A percentile compares a stretch with the other conserved stretches of the same genome.
Conservation (phyloP, 2,888 invertebrate species). For the Lithophane ornitopus region DNA sequence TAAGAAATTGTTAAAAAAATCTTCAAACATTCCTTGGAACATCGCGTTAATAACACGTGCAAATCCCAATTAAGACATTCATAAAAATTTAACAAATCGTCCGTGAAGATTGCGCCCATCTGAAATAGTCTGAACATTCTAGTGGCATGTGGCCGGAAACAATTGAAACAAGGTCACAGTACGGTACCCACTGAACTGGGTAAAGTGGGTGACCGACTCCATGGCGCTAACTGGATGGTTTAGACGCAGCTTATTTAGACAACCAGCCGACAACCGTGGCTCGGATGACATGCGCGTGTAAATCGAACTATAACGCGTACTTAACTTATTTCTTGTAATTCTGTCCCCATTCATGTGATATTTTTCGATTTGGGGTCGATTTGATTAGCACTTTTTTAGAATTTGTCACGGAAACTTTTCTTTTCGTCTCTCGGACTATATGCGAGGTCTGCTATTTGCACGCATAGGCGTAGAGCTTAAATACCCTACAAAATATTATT, state of each 20-base stretch:
- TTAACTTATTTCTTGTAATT: slow-evolving; percentile 48
- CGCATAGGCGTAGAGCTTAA: neutral
- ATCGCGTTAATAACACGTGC: slow-evolving; percentile 14
- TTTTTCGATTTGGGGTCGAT: slow-evolving; percentile 1
- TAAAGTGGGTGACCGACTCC: slow-evolving; percentile 80
- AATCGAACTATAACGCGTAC: slow-evolving; percentile 64
- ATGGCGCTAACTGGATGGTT: slow-evolving; percentile 76
- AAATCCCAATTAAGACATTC: slow-evolving; percentile 31
- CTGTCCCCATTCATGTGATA: slow-evolving; percentile 1
- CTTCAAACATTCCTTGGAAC: neutral
- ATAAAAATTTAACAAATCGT: slow-evolving; percentile 43
- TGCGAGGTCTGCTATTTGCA: too few relatives aligned
- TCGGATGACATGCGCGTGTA: slow-evolving; percentile 70
- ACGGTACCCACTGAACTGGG: slow-evolving; percentile 83
- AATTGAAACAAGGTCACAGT: slow-evolving; percentile 64
- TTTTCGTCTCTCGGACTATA: neutral
- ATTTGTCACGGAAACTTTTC: neutral
- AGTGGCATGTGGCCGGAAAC: slow-evolving; percentile 54
- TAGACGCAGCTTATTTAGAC: slow-evolving; percentile 75
- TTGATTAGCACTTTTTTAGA: slow-evolving; percentile 23
- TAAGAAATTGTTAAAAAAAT: neutral
- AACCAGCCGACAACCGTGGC: slow-evolving; percentile 56
- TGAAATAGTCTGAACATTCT: slow-evolving; percentile 54
- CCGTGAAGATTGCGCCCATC: slow-evolving; percentile 44
- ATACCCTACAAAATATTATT: neutral